Conservation (phyloP, 2,113 vertebrate genomes). For the Bubo scandiacus region DNA sequence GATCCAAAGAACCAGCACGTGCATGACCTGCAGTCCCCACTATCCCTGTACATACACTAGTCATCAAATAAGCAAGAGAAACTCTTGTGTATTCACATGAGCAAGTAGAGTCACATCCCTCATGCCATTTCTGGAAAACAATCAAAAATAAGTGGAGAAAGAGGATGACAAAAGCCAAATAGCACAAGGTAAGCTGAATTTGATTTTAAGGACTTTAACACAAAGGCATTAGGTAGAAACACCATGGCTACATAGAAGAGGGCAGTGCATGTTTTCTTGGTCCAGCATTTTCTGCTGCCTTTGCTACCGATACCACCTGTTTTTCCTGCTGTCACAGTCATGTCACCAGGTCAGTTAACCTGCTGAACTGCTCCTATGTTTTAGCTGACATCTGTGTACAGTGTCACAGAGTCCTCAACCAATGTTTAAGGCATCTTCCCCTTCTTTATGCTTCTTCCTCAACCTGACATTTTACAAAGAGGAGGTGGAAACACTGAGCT, state of each 20-base stretch:
- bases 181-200: neutral
- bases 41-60: too few relatives aligned
- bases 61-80: neutral
- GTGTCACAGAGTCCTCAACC: too few relatives aligned
- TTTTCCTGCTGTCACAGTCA: neutral
- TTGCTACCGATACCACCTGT: neutral
- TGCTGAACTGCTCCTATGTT: neutral
- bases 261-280: neutral
- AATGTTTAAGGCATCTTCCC: neutral
- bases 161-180: neutral
- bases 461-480: neutral
- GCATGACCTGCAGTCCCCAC: too few relatives aligned
- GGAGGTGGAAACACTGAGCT: neutral
- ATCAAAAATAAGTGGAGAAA: neutral
- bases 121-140: neutral
- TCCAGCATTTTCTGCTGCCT: neutral
- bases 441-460: neutral
- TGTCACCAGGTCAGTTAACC: neutral
- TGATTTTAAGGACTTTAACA: neutral
- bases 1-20: neutral
- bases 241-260: neutral
- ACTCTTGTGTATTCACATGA: too few relatives aligned
- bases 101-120: neutral
- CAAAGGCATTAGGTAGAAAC: neutral
- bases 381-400: rapidly evolving